Evolutionary conservation across 2,113 vertebrate genomes (phyloP).

Genomic region (Acrocephalus arundinaceus): DNA sequence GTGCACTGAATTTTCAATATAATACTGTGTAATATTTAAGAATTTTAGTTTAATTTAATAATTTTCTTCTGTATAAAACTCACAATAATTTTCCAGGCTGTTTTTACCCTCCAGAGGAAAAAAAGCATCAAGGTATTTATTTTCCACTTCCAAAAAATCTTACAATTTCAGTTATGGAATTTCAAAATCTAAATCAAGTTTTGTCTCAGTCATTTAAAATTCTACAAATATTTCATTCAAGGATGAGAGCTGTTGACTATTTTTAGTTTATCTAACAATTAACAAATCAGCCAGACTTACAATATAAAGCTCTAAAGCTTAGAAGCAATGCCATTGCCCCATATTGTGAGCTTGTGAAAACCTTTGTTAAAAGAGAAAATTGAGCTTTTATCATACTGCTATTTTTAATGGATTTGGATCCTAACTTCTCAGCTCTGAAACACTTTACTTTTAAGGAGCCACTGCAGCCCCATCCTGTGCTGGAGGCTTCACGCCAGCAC

Average conservation of each 20-base stretch:
- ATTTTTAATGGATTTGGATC: background rate
- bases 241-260: background rate
- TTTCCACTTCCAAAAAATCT: background rate
- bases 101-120: background rate
- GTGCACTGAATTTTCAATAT: background rate
- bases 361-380: background rate
- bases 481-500: background rate
- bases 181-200: background rate
- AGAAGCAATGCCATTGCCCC: background rate
- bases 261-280: background rate
- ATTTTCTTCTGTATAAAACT: background rate
- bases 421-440: background rate
- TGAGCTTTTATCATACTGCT: background rate
- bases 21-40: background rate
- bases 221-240: background rate
- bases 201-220: background rate
- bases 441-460: background rate
- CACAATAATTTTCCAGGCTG: background rate
- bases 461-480: background rate
- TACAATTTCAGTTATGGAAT: background rate
- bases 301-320: background rate
- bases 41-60: background rate
- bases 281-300: background rate
- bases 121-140: background rate
- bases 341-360: background rate